Evolutionary conservation across 2,888 invertebrate species (phyloP).

Genomic region (Rotaria magnacalcarata): DNA sequence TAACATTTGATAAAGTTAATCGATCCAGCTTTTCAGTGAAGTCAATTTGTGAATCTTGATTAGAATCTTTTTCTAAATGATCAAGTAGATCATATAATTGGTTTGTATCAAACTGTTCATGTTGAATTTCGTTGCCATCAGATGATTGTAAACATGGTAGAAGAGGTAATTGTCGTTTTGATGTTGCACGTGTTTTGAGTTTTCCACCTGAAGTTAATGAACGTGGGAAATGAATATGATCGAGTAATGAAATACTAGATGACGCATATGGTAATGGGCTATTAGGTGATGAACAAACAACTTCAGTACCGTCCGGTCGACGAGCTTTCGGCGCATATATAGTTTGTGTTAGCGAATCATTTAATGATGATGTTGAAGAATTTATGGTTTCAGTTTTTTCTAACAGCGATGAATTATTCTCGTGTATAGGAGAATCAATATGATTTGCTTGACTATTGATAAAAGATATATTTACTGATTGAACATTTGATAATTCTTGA

Average conservation of each 20-base stretch:
- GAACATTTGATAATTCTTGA: neutral
- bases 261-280: neutral
- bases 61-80: neutral
- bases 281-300: neutral
- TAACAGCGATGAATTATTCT: neutral
- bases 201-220: neutral
- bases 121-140: neutral
- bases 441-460: neutral
- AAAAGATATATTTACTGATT: neutral
- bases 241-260: neutral
- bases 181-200: neutral
- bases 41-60: neutral
- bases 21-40: neutral
- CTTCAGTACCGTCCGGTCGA: neutral
- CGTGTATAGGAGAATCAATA: neutral
- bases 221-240: neutral
- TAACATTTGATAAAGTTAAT: neutral
- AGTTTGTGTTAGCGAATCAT: neutral
- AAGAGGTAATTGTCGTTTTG: neutral
- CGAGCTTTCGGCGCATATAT: neutral
- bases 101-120: neutral
- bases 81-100: constrained; percentile 6
- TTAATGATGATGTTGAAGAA: neutral
- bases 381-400: neutral
- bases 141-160: neutral